Base-by-base conservation (phyloP, 1,140 invertebrate genomes). In the Brachionus koreanus region DNA sequence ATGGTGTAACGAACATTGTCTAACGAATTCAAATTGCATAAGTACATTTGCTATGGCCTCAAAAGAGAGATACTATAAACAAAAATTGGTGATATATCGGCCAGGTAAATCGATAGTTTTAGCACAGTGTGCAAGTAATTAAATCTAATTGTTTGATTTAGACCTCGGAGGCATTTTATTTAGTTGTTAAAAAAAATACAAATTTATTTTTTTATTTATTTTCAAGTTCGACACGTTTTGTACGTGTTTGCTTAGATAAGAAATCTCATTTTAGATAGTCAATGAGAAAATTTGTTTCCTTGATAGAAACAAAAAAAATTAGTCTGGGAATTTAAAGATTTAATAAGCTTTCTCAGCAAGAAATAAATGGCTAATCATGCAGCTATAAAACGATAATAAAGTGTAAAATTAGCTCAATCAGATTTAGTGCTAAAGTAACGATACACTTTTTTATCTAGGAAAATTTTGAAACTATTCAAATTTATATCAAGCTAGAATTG, bases 341-440 rank as follows among this genome's bases (percentile, higher is more conserved):
- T 65, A 65, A 65, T 65, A 65, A 29, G 33, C n/a, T 65, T 65
- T 65, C 63, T 65, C 63, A 65, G 63, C 63, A 65, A 65, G 63
- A 5, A n/a, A 33, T 5, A 33, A 65, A 65, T 65, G 25, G 25
- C 33, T 65, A 37, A 33, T 65, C 63, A 65, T 33, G 63, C 33
- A 37, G 33, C 25, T 65, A 35, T 65, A 65, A 65, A 65, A 13
- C 33, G 25, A 33, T 65, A 65, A 65, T 65, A 65, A 65, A n/a
- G 25, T 12, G 63, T 33, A n/a, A 65, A 65, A 33, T 65, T 65
- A 35, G 23, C 33, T 65, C 63, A 3, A 37, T 65, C 19, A 23
- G 49, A 25, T 57, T 57, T 57, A 23, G 19, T 19, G 9, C n/a
- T 49, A n/a, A 4, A 16, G 49, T 29, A 2, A 29, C 29, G 29